Evolutionary conservation across 2,113 vertebrate species (phyloP).

Genomic region (Phylloscopus trochilus): DNA sequence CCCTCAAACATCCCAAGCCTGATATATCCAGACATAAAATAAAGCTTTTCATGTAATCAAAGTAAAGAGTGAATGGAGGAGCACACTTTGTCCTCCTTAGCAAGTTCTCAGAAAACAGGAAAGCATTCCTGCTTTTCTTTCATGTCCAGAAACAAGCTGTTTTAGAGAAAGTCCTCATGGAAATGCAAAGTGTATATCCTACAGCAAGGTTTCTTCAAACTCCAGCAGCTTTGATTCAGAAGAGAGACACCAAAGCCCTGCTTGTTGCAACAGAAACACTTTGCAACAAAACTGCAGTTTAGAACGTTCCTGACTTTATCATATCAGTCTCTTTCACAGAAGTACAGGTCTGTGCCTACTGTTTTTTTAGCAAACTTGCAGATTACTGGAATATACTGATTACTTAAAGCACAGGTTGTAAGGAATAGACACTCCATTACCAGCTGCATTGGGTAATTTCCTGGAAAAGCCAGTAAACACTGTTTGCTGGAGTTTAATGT

Average conservation of each 20-base stretch:
- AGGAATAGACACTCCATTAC: background rate
- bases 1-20: background rate
- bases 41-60: background rate
- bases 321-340: background rate
- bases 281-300: background rate
- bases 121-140: background rate
- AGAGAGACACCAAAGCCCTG: background rate
- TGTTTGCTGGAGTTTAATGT: background rate
- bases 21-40: background rate
- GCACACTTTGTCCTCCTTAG: background rate
- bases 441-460: background rate
- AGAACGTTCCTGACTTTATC: background rate
- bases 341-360: background rate
- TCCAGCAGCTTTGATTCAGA: background rate
- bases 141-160: background rate
- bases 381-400: background rate
- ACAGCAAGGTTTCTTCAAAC: background rate
- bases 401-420: background rate
- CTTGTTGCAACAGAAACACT: background rate
- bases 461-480: constrained; percentile 10
- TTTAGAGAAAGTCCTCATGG: background rate
- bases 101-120: background rate
- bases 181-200: background rate
- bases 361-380: background rate
- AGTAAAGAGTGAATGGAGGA: background rate